A percentile compares a stretch with the other conserved stretches of the same genome.
Conservation (phyloP, 2,888 invertebrate species). For the Cheilosia vernalis region DNA sequence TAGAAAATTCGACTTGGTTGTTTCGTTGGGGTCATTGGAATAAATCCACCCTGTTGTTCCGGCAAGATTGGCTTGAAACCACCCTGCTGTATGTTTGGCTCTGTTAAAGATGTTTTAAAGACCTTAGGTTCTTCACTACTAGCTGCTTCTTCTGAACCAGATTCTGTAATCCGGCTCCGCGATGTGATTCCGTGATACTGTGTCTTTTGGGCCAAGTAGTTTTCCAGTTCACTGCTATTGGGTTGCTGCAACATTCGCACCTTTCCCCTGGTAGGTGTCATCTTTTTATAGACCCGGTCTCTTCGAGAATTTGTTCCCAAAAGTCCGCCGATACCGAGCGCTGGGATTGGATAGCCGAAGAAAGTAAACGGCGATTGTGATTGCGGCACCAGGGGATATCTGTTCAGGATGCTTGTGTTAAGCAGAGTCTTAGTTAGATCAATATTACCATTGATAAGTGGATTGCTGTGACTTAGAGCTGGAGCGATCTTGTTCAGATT, state of each 20-base stretch:
- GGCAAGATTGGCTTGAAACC: conserved; percentile 91
- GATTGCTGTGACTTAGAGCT: conserved; percentile 81
- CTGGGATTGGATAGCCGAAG: conserved; percentile 92
- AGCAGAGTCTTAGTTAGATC: conserved; percentile 83
- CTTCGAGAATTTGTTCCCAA: conserved; percentile 83
- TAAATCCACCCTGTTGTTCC: conserved; percentile 88
- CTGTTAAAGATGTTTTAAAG: conserved; percentile 81
- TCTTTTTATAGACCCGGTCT: conserved; percentile 82
- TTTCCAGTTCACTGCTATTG: conserved; percentile 82
- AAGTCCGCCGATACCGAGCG: conserved; percentile 88
- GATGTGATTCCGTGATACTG: conserved; percentile 77
- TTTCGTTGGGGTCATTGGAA: conserved; percentile 86
- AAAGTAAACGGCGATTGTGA: conserved; percentile 88
- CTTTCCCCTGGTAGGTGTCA: conserved; percentile 79
- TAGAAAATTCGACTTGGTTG: conserved; percentile 25
- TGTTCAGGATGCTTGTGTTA: conserved; percentile 82
- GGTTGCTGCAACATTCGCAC: conserved; percentile 82
- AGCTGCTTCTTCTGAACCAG: conserved; percentile 79
- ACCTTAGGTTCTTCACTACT: conserved; percentile 80
- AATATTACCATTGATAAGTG: conserved; percentile 86
- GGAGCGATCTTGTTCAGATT: conserved; percentile 84
- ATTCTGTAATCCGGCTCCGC: conserved; percentile 77
- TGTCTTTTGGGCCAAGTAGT: conserved; percentile 79
- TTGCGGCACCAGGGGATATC: conserved; percentile 76
- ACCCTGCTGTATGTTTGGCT: conserved; percentile 87